Evolutionary conservation across 2,888 invertebrate genomes (phyloP), one percentile per base, ranked within the genome.

Genomic region (Dasypogon diadema): DNA sequence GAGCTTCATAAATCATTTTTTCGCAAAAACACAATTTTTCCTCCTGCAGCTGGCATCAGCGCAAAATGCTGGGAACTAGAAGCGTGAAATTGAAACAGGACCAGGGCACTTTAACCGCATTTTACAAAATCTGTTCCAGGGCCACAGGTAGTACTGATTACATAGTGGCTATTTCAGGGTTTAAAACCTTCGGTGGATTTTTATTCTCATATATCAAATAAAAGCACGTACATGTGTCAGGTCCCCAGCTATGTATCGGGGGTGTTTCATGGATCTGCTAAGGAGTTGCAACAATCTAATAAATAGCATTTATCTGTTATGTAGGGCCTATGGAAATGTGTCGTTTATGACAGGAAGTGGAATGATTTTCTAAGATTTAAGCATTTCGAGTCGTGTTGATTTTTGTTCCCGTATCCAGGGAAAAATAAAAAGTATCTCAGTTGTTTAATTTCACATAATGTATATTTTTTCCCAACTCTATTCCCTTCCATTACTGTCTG

Each of bases 11-110:
- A 65, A 65, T 65, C 65, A 65, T 0, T 65, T 46, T 65, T 46
- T 46, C 65, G 46, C 65, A 65, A 65, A 65, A 65, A 24, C 48
- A 46, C n/a, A 46, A 65, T 65, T 65, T 65, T 65, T 65, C 46
- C 46, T 10, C 24, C 65, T 65, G 24, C 65, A 65, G 65, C 65
- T 46, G 65, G 65, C 65, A 65, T 65, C 65, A 65, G 48, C 65
- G 65, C 26, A 65, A 65, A 65, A 65, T 46, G n/a, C 48, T 24
- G 48, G 48, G 48, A 65, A 24, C 24, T 48, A 65, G 24, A 48
- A 65, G 65, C 65, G 65, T 65, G 65, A 65, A 65, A 65, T 65
- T 65, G 65, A 65, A 65, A 65, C 65, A 65, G 12, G 65, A 16
- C 24, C 5, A 21, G 18, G 65, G 21, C 24, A 22, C 22, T 46